phyloP scores from a whole-genome alignment of 2,888 invertebrate genomes.

The Thelaira solivaga region DNA sequence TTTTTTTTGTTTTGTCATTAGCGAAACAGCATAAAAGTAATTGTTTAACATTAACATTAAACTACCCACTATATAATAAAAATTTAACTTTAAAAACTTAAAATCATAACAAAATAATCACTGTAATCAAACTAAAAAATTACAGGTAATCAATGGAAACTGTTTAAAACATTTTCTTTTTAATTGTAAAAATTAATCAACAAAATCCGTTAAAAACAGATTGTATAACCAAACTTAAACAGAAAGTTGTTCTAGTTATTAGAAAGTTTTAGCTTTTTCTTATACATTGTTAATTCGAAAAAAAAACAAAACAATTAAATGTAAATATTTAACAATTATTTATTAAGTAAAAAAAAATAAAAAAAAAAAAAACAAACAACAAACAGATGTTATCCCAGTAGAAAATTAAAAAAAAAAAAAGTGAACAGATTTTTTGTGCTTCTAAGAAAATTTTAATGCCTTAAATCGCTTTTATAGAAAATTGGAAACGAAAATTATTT shows the following conservation, averaged over 20 bases:
- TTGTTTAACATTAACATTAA: too few relatives aligned
- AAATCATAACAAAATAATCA: background rate
- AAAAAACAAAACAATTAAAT: too few relatives aligned
- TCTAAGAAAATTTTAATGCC: too few relatives aligned
- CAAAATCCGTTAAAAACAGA: background rate
- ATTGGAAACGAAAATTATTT: too few relatives aligned
- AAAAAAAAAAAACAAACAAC: conserved; percentile 10
- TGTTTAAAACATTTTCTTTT: background rate
- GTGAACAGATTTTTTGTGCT: too few relatives aligned
- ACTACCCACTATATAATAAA: too few relatives aligned
- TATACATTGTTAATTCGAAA: conserved; percentile 38
- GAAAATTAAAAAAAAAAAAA: too few relatives aligned
- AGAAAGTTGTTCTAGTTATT: conserved; percentile 35
- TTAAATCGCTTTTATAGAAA: too few relatives aligned
- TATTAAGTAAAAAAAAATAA: conserved; percentile 16
- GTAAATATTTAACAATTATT: conserved; percentile 46
- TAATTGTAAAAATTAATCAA: background rate
- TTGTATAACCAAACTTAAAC: background rate
- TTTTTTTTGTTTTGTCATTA: too few relatives aligned
- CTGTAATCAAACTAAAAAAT: conserved; percentile 2
- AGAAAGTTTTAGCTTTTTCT: conserved; percentile 35
- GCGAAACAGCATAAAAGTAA: too few relatives aligned
- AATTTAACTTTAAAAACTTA: too few relatives aligned
- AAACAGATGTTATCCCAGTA: too few relatives aligned
- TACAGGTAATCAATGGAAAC: conserved; percentile 5